These are phyloP conservation scores for Papilio polytes DNA, from an alignment of 1,140 invertebrate genomes.

Conservation along the genomic window DNA sequence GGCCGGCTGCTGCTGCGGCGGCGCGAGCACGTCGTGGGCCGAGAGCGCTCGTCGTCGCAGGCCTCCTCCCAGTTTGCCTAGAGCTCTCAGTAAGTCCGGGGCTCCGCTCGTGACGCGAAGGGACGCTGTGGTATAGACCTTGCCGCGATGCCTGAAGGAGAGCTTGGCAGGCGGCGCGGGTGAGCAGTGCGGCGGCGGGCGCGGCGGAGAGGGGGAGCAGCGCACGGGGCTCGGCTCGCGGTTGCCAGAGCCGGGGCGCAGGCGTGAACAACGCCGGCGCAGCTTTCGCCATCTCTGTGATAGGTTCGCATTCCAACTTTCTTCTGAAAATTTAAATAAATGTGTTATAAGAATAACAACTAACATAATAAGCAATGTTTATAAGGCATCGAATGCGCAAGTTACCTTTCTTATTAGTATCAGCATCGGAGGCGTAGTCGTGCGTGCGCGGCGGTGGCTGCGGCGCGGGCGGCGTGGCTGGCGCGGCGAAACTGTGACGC, in stretches of 20 bases:
- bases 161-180: slow-evolving; percentile 76
- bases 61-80: slow-evolving; percentile 88
- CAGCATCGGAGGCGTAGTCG: slow-evolving; percentile 81
- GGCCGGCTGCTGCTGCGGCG: slow-evolving; percentile 79
- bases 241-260: slow-evolving; percentile 83
- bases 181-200: slow-evolving; percentile 74
- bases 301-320: slow-evolving; percentile 89
- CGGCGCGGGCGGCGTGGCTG: slow-evolving; percentile 76
- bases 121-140: slow-evolving; percentile 86
- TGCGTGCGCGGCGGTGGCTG: slow-evolving; percentile 64
- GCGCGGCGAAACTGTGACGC: slow-evolving; percentile 83
- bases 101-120: slow-evolving; percentile 85
- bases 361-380: slow-evolving; percentile 33
- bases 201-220: slow-evolving; percentile 81
- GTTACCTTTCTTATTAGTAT: slow-evolving; percentile 80
- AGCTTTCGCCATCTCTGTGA: slow-evolving; percentile 89
- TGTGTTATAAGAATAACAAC: slow-evolving; percentile 21
- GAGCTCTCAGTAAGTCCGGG: slow-evolving; percentile 86
- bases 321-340: slow-evolving; percentile 84
- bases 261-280: slow-evolving; percentile 87
- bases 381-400: slow-evolving; percentile 24
- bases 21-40: slow-evolving; percentile 86
- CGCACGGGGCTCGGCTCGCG: slow-evolving; percentile 79
- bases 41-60: slow-evolving; percentile 86
- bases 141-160: slow-evolving; percentile 81